These are phyloP conservation scores for Holocentrus rufus DNA, from an alignment of 2,797 vertebrate species.

Conservation along the genomic window DNA sequence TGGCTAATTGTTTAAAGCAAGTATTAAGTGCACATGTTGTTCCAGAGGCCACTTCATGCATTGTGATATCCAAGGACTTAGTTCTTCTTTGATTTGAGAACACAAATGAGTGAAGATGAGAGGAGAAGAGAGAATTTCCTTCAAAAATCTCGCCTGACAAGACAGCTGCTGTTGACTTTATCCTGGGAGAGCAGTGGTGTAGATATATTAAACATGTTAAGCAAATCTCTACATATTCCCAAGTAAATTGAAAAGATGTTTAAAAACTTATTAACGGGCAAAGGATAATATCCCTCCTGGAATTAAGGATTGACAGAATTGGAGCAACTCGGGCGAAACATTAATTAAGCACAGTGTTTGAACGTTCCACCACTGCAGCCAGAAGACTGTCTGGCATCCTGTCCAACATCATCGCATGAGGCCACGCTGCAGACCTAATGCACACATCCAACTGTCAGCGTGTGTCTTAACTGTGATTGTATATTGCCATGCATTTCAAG, in stretches of 20 bases:
- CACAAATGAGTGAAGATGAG: slow-evolving; percentile 32
- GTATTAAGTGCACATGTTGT: slow-evolving; percentile 18
- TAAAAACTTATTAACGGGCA: slow-evolving; percentile 78
- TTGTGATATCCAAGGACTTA: slow-evolving; percentile 22
- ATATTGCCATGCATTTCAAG: slow-evolving; percentile 27
- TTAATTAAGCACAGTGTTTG: slow-evolving; percentile 79
- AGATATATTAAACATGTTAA: slow-evolving; percentile 72
- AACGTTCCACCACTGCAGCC: slow-evolving; percentile 51
- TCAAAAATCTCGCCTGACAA: slow-evolving; percentile 24
- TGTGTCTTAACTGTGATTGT: slow-evolving; percentile 32
- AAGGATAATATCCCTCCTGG: slow-evolving; percentile 80
- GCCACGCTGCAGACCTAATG: slow-evolving; percentile 30
- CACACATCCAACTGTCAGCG: slow-evolving; percentile 48
- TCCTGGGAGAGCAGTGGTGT: slow-evolving; percentile 53
- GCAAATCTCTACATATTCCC: slow-evolving; percentile 68
- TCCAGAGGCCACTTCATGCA: slow-evolving; percentile 17
- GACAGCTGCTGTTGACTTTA: slow-evolving; percentile 53
- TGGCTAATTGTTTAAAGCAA: slow-evolving; percentile 47
- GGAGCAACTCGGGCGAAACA: slow-evolving; percentile 77
- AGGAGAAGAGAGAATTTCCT: slow-evolving; percentile 27
- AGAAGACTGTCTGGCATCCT: slow-evolving; percentile 36
- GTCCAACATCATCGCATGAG: slow-evolving; percentile 45
- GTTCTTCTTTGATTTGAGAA: slow-evolving; percentile 25
- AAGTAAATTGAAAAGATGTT: slow-evolving; percentile 75
- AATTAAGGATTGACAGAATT: slow-evolving; percentile 80